phyloP scores from a whole-genome alignment of 2,888 invertebrate genomes.

The Agrilus cyanescens region DNA sequence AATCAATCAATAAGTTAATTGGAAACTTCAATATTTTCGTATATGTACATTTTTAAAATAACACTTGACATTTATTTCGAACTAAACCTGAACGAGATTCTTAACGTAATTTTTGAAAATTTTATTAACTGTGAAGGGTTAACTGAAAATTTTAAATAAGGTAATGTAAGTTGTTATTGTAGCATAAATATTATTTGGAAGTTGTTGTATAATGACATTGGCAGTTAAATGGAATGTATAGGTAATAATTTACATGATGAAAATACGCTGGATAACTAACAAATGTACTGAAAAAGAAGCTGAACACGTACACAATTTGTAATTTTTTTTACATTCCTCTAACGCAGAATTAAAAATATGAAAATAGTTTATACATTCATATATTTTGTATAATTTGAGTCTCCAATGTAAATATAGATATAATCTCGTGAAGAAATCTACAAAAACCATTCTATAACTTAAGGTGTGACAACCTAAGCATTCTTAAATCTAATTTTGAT shows the following conservation, averaged over 20 bases:
- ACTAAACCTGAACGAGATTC: conserved; percentile 7
- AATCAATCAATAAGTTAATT: conserved; percentile 10
- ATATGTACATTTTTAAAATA: conserved; percentile 3
- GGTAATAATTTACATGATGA: too few relatives aligned
- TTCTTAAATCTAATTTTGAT: conserved; percentile 33
- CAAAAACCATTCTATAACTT: conserved; percentile 31
- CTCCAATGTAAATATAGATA: conserved; percentile 33
- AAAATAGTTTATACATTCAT: conserved; percentile 30
- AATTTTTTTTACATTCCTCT: conserved; percentile 21
- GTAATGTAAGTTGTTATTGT: conserved; percentile 7
- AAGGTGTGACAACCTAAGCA: conserved; percentile 29
- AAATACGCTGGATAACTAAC: conserved; percentile 22
- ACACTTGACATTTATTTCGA: conserved; percentile 7
- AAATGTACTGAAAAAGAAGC: conserved; percentile 29
- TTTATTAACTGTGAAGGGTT: too few relatives aligned
- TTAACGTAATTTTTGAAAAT: not conserved
- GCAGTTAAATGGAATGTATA: too few relatives aligned
- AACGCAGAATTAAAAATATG: conserved; percentile 29
- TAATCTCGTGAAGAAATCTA: conserved; percentile 32
- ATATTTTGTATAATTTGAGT: conserved; percentile 30
- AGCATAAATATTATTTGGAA: conserved; percentile 6
- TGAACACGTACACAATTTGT: conserved; percentile 29
- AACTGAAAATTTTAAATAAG: not conserved
- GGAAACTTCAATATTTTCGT: conserved; percentile 2
- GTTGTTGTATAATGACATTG: too few relatives aligned